Conservation (phyloP, 64 coral and sea anemone species). For the Trachythela sp. region DNA sequence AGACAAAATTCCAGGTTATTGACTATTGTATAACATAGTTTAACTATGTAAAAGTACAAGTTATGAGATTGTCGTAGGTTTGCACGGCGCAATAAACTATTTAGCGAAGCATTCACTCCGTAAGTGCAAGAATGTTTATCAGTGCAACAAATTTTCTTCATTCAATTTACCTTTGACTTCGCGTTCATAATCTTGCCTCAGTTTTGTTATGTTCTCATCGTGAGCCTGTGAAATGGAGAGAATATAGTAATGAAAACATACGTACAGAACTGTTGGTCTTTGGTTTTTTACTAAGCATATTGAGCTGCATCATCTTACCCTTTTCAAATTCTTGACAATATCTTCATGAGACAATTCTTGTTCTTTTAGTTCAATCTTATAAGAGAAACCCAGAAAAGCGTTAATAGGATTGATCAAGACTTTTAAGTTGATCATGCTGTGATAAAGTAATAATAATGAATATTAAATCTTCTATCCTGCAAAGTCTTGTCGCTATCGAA, state of each 20-base stretch:
- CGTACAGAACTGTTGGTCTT: background rate
- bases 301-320: constrained; percentile 49
- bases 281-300: background rate
- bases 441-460: no score
- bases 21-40: no score
- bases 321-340: constrained; percentile 93
- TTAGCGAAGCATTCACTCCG: no score
- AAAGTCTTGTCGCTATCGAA: no score
- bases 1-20: background rate
- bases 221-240: constrained; percentile 48
- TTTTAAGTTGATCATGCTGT: no score
- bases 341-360: constrained; percentile 98
- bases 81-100: no score
- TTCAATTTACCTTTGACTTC: constrained; percentile 90
- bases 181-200: constrained; percentile 95
- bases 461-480: no score
- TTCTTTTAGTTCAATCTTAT: constrained; percentile 93
- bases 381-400: background rate
- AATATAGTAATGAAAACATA: background rate
- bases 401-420: background rate
- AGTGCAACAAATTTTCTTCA: background rate
- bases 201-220: constrained; percentile 91
- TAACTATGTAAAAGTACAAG: no score
- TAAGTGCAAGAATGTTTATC: no score
- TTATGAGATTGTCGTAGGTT: no score